A percentile compares a stretch with the other conserved stretches of the same genome.
Conservation (phyloP, 2,113 vertebrate species). For the Upupa epops region DNA sequence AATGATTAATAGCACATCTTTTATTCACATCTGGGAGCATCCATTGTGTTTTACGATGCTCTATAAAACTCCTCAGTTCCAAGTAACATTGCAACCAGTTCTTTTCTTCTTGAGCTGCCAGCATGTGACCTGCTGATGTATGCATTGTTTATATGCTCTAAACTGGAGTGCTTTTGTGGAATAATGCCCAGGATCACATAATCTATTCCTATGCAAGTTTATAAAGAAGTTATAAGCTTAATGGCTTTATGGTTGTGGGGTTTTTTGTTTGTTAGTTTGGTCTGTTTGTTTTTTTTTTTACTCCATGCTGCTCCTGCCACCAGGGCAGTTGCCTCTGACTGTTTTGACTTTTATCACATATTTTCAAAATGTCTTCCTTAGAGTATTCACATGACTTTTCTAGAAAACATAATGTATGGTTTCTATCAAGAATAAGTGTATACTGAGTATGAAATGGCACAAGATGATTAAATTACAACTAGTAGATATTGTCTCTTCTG, state of each 20-base stretch:
- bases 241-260: background rate
- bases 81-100: background rate
- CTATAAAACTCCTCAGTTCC: background rate
- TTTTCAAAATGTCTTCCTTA: background rate
- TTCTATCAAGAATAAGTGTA: background rate
- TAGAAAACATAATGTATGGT: background rate
- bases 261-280: background rate
- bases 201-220: background rate
- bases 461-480: background rate
- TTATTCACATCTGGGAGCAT: accelerated
- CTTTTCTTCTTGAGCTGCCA: background rate
- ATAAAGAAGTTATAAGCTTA: background rate
- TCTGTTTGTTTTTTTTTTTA: background rate
- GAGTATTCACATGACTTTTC: background rate
- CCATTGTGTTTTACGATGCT: background rate
- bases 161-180: background rate
- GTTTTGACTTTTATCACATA: background rate
- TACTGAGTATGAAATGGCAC: background rate
- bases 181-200: accelerated
- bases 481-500: background rate
- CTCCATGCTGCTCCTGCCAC: background rate
- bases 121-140: background rate
- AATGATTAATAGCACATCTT: background rate
- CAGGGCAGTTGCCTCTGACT: background rate
- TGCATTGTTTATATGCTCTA: background rate